Conservation (phyloP, 2,113 vertebrate species). For the Peromyscus californicus region DNA sequence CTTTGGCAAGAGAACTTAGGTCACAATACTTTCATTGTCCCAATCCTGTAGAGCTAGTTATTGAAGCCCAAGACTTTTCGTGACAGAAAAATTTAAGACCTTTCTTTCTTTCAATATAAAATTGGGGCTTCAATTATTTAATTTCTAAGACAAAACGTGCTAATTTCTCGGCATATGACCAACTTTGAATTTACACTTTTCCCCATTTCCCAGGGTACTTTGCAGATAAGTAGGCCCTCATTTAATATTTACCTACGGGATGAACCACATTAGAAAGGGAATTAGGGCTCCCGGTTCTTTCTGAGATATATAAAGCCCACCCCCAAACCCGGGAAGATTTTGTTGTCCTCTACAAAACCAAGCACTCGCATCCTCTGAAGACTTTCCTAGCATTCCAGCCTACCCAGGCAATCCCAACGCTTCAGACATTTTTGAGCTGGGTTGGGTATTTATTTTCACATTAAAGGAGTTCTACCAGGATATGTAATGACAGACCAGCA, state of each 20-base stretch:
- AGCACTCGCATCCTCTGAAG: neutral
- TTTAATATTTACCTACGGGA: slow-evolving; percentile 44
- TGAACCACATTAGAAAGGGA: neutral
- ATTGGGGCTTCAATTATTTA: neutral
- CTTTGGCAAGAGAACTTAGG: slow-evolving; percentile 34
- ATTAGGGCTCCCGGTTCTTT: neutral
- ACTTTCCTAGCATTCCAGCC: neutral
- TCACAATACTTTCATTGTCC: slow-evolving; percentile 5
- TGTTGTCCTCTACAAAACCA: neutral
- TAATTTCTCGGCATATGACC: neutral
- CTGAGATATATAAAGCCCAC: neutral
- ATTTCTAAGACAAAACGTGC: slow-evolving; percentile 48
- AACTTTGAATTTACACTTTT: neutral
- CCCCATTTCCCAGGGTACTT: neutral
- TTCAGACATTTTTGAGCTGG: slow-evolving; percentile 51
- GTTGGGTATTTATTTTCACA: neutral
- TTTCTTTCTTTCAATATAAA: slow-evolving; percentile 2
- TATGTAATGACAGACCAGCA: slow-evolving; percentile 56
- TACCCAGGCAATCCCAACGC: neutral
- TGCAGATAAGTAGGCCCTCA: neutral
- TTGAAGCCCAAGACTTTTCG: slow-evolving; percentile 40
- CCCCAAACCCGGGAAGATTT: neutral
- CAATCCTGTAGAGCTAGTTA: neutral
- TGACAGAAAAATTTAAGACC: neutral
- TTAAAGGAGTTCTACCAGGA: slow-evolving; percentile 59